Conservation (phyloP, 2,113 vertebrate species). For the Lathamus discolor region DNA sequence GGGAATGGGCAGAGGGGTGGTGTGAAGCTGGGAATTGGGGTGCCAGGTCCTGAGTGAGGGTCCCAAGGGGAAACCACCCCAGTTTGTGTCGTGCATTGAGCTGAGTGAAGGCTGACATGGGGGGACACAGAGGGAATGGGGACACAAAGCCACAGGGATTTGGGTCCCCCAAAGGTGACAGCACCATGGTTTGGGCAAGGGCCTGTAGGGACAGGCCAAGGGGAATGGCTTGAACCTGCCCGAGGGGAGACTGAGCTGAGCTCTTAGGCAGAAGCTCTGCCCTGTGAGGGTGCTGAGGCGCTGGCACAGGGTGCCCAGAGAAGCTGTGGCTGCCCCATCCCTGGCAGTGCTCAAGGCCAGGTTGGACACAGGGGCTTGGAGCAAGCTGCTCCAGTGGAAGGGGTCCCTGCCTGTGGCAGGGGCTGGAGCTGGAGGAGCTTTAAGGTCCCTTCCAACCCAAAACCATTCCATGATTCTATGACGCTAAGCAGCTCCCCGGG, state of each 20-base stretch:
- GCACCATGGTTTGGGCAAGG: background rate
- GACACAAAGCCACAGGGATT: background rate
- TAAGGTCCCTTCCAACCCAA: too few relatives aligned
- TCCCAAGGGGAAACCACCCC: background rate
- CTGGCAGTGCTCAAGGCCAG: too few relatives aligned
- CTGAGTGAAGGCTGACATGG: fast-evolving
- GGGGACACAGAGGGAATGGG: background rate
- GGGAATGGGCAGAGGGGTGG: background rate
- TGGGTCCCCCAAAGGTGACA: too few relatives aligned
- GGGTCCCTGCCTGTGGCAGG: too few relatives aligned
- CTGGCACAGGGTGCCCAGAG: too few relatives aligned
- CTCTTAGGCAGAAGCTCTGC: background rate
- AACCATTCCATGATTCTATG: too few relatives aligned
- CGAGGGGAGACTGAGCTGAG: background rate
- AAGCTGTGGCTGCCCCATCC: too few relatives aligned
- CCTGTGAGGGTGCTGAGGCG: too few relatives aligned
- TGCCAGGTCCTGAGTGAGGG: background rate
- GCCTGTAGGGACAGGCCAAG: background rate
- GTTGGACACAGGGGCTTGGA: too few relatives aligned
- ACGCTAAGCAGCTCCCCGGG: background rate
- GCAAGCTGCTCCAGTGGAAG: too few relatives aligned
- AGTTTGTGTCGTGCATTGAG: background rate
- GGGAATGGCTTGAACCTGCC: background rate
- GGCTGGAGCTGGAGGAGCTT: too few relatives aligned
- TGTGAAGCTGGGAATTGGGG: fast-evolving